phyloP scores from a whole-genome alignment of 2,113 vertebrate species.

The Mola mola region DNA sequence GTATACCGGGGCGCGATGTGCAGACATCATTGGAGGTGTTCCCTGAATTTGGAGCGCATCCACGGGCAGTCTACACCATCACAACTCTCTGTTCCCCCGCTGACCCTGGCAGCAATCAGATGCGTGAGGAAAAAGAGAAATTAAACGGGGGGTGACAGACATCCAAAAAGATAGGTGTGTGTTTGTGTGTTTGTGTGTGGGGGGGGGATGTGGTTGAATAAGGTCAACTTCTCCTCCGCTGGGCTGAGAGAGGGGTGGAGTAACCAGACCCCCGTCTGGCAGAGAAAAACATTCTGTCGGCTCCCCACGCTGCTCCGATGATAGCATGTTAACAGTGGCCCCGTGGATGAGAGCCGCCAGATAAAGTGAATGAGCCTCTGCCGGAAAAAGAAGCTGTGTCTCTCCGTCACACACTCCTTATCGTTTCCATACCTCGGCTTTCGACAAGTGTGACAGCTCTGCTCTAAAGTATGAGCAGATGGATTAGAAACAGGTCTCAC shows the following conservation, averaged over 20 bases:
- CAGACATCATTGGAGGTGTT: constrained; percentile 65
- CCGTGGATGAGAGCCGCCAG: constrained; percentile 37
- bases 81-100: constrained; percentile 37
- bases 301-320: constrained; percentile 54
- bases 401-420: constrained; percentile 7
- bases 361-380: constrained; percentile 32
- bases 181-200: too few species aligned
- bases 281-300: constrained; percentile 63
- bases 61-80: constrained; percentile 62
- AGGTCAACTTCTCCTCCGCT: constrained; percentile 51
- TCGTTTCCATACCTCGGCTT: constrained; percentile 20
- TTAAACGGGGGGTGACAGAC: constrained; percentile 24
- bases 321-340: constrained; percentile 59
- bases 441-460: too few species aligned
- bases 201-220: constrained; percentile 45
- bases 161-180: constrained; percentile 20
- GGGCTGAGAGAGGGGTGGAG: constrained; percentile 46
- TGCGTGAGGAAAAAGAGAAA: too few species aligned
- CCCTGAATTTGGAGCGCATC: constrained; percentile 65
- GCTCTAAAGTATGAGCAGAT: neutral
- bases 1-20: constrained; percentile 53
- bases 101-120: constrained; percentile 55
- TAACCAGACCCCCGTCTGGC: constrained; percentile 36
- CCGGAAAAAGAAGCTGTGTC: constrained; percentile 28
- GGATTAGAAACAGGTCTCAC: constrained; percentile 20